A percentile compares a stretch with the other conserved stretches of the same genome.
Evolutionary conservation across 2,113 vertebrate species (phyloP).

Genomic region (Atherinomorus stipes): DNA sequence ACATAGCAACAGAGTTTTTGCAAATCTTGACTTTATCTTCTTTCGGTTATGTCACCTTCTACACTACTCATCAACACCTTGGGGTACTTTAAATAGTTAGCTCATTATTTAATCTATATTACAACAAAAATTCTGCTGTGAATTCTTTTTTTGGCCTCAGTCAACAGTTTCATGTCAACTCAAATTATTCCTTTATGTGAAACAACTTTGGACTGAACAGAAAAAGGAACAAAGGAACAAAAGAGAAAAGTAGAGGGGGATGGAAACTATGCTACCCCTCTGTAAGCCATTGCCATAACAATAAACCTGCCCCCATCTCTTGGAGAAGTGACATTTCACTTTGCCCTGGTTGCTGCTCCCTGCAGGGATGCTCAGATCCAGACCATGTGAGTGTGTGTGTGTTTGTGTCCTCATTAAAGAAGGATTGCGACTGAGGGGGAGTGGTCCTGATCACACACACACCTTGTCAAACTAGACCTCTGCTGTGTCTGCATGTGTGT

Average conservation of each 20-base stretch:
- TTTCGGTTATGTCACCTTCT: neutral
- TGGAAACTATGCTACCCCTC: constrained; percentile 9
- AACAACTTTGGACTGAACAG: constrained; percentile 1
- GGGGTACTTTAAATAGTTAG: neutral
- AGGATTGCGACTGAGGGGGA: constrained; percentile 48
- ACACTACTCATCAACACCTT: neutral
- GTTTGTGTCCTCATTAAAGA: constrained; percentile 75
- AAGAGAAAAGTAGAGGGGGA: neutral
- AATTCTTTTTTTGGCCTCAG: neutral
- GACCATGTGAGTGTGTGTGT: constrained; percentile 41
- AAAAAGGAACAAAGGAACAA: neutral
- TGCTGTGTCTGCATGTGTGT: constrained; percentile 51
- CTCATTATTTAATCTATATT: neutral
- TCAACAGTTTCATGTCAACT: too few species aligned
- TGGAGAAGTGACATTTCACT: constrained; percentile 80
- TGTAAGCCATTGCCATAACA: constrained; percentile 63
- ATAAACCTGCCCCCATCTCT: constrained; percentile 56
- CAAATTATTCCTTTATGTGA: too few species aligned
- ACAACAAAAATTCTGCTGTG: neutral
- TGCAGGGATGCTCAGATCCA: constrained; percentile 78
- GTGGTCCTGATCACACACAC: constrained; percentile 65
- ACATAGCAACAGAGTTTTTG: constrained; percentile 15
- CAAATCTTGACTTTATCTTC: neutral
- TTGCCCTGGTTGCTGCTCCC: constrained; percentile 78
- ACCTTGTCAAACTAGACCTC: constrained; percentile 72